Evolutionary conservation across 2,113 vertebrate species (phyloP).

Genomic region (Probosciger aterrimus): DNA sequence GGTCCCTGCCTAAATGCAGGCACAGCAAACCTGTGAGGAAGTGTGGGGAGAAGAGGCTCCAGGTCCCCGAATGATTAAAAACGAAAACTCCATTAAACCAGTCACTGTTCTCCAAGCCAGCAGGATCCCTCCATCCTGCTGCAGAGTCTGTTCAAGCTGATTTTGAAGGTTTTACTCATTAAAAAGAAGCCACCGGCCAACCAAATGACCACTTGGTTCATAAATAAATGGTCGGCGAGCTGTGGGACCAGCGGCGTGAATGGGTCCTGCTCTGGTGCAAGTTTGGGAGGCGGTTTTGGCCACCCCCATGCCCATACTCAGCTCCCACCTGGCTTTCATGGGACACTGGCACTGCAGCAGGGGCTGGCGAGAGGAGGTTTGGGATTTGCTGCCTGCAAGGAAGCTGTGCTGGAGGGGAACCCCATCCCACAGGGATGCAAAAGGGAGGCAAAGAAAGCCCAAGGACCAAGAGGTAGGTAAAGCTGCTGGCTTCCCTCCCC

Average conservation of each 20-base stretch:
- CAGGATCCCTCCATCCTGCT: neutral
- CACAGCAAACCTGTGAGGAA: neutral
- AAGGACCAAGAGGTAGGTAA: neutral
- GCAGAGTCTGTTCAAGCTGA: neutral
- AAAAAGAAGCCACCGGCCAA: neutral
- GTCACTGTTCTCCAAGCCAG: neutral
- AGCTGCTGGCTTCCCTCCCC: neutral
- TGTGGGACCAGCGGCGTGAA: neutral
- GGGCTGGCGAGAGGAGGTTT: rapidly evolving
- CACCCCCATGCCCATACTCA: neutral
- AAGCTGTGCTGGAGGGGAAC: neutral
- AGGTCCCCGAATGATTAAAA: neutral
- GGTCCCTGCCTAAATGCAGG: neutral
- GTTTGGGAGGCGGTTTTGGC: neutral
- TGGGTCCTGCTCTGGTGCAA: neutral
- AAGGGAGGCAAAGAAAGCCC: neutral
- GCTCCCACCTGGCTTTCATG: neutral
- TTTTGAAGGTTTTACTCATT: neutral
- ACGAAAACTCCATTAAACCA: neutral
- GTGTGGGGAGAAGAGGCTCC: neutral
- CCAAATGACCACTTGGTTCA: neutral
- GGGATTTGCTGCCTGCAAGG: neutral
- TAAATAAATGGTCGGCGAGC: neutral
- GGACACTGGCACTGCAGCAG: rapidly evolving
- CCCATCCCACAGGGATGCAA: neutral